Base-by-base conservation (phyloP, 2,797 vertebrate genomes). In the Crax fasciolata region DNA sequence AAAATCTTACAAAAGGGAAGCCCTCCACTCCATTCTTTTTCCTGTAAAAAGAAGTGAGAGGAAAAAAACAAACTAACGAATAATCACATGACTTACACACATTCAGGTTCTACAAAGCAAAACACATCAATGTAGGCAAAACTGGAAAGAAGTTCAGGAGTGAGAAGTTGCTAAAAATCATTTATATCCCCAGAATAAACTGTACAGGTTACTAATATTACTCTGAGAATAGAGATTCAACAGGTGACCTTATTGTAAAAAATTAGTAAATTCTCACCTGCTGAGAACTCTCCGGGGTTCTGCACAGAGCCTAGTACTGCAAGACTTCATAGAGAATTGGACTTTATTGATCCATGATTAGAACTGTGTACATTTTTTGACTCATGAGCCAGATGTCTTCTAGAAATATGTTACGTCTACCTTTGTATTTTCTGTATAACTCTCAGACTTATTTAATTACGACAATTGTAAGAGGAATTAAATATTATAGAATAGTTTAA, bases 61-160 rank as follows among this genome's bases (percentile, higher is more conserved):
- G 5, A 1, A 38, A 74, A 70, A 39, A 2, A 0, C 0, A 20
- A 21, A 46, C 3, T 11, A 55, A 25, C 7, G 67, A 76, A 4
- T 5, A 10, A 41, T 62, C 4, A 35, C 1, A 1, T 7, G 58
- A 70, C 66, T 8, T 6, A 58, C 7, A 46, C 2, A 12, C 10
- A 2, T 72, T 84, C 16, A 59, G 1, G 8, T 68, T 89, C 59
- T 61, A 65, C 57, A 87, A 75, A 72, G 1, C 3, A 49, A 86
- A 44, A 5, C 3, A 13, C 20, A 11, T 13, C 20, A 71, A 9
- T 54, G 23, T 14, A 55, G 39, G 20, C 6, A 84, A 74, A 77
- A 63, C 9, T 28, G 5, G 28, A n/a, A 6, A 55, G 20, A 90
- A 83, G 6, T 13, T 11, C 28, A 57, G 15, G 38, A 75, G 65